Evolutionary conservation across 1,140 invertebrate genomes (phyloP), one percentile per base, ranked within the genome.

Genomic region (Steinernema feltiae): DNA sequence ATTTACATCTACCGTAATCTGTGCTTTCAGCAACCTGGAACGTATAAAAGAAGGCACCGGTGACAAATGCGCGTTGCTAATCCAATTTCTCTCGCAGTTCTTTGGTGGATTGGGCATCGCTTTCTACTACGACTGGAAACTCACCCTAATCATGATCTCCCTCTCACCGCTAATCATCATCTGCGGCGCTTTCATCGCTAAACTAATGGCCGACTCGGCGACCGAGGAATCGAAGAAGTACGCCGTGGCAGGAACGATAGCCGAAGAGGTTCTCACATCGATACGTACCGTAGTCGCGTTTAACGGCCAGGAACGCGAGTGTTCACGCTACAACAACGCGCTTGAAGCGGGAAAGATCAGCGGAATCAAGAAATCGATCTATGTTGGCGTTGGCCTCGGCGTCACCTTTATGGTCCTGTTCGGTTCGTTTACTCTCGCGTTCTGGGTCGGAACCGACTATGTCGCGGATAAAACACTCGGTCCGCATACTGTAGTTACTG

Each of bases 41-140:
- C 92, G 93, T 87, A 88, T 95, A 78, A 91, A 93, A 85, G 92
- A 94, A 83, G 93, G 93, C 2, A 91, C 94, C 35, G 93, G 93
- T 0, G 92, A 94, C 84, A 95, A 95, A 86, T 88, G 94, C 27
- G 91, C 90, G 1, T 91, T 92, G 71, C 91, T 94, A 78, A 85
- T 92, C 18, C 92, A 91, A 82, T 79, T 73, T 30, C 70, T 77
- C 32, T 69, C 71, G 48, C 78, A 80, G 69, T 80, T 80, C 78
- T 46, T 80, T 41, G 79, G 71, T 27, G 79, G 79, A 48, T 80
- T 80, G 29, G 72, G 71, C 29, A 76, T 80, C 0, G 79, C 78
- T 0, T 80, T 80, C 70, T 70, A 69, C 70, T 80, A 80, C 30
- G 75, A 80, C 31, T 80, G 79, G 79, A n/a, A 35, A 0, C 35